phyloP scores from a whole-genome alignment of 2,888 invertebrate species.

The Teleiodes luculella region DNA sequence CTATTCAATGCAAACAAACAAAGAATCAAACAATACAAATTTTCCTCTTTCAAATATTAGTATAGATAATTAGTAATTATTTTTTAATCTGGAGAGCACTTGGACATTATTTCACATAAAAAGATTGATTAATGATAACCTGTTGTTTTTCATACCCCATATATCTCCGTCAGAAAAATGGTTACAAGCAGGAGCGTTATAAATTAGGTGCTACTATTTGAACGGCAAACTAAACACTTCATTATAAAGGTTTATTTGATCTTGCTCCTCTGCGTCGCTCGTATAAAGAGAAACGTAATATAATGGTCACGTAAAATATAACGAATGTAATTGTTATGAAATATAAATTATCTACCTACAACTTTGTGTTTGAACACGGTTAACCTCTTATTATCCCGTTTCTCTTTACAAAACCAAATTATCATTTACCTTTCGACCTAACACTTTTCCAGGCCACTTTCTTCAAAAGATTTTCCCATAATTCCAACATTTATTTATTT shows the following conservation, averaged over 20 bases:
- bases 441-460: slow-evolving; percentile 5
- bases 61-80: too few relatives aligned
- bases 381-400: slow-evolving; percentile 1
- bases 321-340: neutral
- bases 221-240: neutral
- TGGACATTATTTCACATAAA: too few relatives aligned
- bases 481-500: slow-evolving; percentile 13
- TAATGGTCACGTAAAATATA: neutral
- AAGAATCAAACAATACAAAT: too few relatives aligned
- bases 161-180: too few relatives aligned
- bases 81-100: too few relatives aligned
- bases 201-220: neutral
- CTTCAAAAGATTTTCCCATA: slow-evolving; percentile 10
- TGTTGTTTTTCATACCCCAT: too few relatives aligned
- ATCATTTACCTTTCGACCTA: slow-evolving; percentile 6
- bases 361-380: neutral
- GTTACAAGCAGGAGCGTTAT: too few relatives aligned
- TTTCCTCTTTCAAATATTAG: too few relatives aligned
- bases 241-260: neutral
- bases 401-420: slow-evolving; percentile 2
- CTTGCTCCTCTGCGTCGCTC: neutral
- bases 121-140: too few relatives aligned
- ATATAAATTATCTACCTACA: too few relatives aligned
- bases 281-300: neutral
- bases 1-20: too few relatives aligned